phyloP scores from a whole-genome alignment of 1,140 invertebrate species.

The Cydia fagiglandana region DNA sequence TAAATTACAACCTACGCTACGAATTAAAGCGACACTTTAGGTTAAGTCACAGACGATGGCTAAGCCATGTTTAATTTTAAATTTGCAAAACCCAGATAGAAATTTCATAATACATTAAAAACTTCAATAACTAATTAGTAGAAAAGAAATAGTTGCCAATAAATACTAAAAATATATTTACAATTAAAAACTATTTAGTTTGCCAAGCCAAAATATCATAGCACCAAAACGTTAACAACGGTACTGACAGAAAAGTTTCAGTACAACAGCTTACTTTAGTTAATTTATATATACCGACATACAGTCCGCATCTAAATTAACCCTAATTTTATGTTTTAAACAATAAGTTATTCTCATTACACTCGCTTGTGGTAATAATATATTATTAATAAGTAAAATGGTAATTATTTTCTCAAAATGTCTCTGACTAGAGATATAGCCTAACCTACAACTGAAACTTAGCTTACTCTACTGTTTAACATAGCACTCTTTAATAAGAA shows the following conservation, averaged over 20 bases:
- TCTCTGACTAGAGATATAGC: conserved; percentile 77
- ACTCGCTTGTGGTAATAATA: conserved; percentile 67
- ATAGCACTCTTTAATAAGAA: conserved; percentile 70
- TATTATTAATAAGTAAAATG: conserved; percentile 72
- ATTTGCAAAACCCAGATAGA: conserved; percentile 20
- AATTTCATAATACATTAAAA: conserved; percentile 34
- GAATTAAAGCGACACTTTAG: conserved; percentile 63
- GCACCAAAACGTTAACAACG: conserved; percentile 72
- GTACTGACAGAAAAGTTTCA: conserved; percentile 76
- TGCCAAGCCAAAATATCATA: conserved; percentile 77
- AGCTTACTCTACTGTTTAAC: conserved; percentile 64
- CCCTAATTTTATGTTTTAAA: conserved; percentile 64
- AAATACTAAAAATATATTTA: conserved; percentile 69
- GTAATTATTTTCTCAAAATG: conserved; percentile 73
- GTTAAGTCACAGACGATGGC: conserved; percentile 51
- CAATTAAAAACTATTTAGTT: conserved; percentile 71
- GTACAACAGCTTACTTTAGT: conserved; percentile 33
- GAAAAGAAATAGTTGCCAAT: conserved; percentile 67
- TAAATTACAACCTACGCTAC: conserved; percentile 61
- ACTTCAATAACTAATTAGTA: conserved; percentile 50
- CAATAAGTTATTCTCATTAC: conserved; percentile 71
- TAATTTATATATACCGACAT: conserved; percentile 42
- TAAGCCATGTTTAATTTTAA: conserved; percentile 51
- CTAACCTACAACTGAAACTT: conserved; percentile 68
- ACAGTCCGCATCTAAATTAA: conserved; percentile 56